Percentiles rank a stretch among this genome's conserved stretches.
These are phyloP conservation scores for Ganaspis brasiliensis DNA, from an alignment of 2,888 invertebrate species.

Conservation along the genomic window DNA sequence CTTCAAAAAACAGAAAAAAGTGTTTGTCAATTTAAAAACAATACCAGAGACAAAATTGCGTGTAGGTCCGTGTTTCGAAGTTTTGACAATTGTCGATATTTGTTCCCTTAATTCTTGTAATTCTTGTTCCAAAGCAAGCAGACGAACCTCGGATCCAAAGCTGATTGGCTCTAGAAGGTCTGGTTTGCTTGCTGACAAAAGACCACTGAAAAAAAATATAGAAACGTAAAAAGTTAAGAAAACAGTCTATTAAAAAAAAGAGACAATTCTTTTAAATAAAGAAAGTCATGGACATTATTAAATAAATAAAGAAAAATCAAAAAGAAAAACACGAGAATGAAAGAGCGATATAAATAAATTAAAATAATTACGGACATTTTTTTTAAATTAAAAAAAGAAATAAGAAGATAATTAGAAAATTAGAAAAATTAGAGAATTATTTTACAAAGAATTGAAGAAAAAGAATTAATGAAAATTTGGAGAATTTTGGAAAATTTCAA, in stretches of 20 bases:
- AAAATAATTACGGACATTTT: constrained; percentile 12
- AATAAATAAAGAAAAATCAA: no score
- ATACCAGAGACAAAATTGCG: constrained; percentile 62
- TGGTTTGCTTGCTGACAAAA: constrained; percentile 75
- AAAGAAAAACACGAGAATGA: no score
- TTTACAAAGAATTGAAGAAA: no score
- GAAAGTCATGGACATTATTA: no score
- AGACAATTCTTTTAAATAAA: no score
- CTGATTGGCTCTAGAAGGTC: constrained; percentile 78
- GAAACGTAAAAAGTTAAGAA: no score
- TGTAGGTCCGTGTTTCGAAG: constrained; percentile 69
- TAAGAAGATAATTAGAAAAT: no score
- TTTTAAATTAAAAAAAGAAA: no score
- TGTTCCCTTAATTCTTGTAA: constrained; percentile 78
- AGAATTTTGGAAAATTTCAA: no score
- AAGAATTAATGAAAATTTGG: no score
- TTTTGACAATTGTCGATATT: constrained; percentile 77
- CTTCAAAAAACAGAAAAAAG: no score
- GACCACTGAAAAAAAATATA: constrained; percentile 65
- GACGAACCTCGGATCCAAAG: constrained; percentile 78
- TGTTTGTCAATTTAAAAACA: not conserved
- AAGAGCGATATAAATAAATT: not conserved
- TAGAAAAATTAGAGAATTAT: no score
- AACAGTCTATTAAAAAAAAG: constrained; percentile 19
- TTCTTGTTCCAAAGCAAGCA: constrained; percentile 78